Percentiles rank a stretch among this genome's conserved stretches.
phyloP scores from a whole-genome alignment of 1,140 invertebrate species.

The Asbolus verrucosus region DNA sequence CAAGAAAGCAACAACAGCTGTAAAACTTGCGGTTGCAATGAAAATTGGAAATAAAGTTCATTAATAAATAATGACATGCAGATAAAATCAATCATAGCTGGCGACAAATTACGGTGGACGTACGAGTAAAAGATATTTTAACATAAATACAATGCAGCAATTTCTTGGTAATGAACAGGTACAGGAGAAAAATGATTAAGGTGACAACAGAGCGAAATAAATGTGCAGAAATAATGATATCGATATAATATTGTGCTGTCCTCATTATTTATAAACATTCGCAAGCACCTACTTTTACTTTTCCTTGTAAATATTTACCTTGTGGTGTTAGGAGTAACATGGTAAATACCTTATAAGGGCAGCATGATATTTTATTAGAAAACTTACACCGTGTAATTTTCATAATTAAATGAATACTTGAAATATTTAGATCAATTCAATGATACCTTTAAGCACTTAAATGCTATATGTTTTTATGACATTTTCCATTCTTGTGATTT shows the following conservation, averaged over 20 bases:
- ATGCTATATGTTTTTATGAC: slow-evolving; percentile 30
- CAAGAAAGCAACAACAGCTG: too few species aligned
- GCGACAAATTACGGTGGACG: neutral
- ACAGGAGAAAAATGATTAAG: slow-evolving; percentile 15
- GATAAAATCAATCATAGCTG: slow-evolving; percentile 8
- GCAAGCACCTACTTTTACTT: slow-evolving; percentile 46
- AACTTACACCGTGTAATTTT: slow-evolving; percentile 43
- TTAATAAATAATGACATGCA: neutral
- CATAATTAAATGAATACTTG: slow-evolving; percentile 49
- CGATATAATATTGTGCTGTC: slow-evolving; percentile 44
- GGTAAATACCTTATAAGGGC: slow-evolving; percentile 51
- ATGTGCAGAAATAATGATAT: slow-evolving; percentile 33
- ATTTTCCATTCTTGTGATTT: slow-evolving; percentile 36
- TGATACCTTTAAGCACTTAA: slow-evolving; percentile 37
- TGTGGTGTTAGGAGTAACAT: slow-evolving; percentile 42
- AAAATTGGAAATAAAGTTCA: too few species aligned
- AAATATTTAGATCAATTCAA: slow-evolving; percentile 48
- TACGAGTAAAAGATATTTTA: neutral
- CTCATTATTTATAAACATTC: slow-evolving; percentile 45
- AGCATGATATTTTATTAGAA: slow-evolving; percentile 47
- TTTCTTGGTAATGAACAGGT: slow-evolving; percentile 11
- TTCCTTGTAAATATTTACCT: slow-evolving; percentile 55
- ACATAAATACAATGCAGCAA: neutral
- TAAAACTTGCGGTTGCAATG: too few species aligned
- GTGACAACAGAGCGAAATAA: slow-evolving; percentile 32